Evolutionary conservation across 2,113 vertebrate species (phyloP).

Genomic region (Notothenia coriiceps): DNA sequence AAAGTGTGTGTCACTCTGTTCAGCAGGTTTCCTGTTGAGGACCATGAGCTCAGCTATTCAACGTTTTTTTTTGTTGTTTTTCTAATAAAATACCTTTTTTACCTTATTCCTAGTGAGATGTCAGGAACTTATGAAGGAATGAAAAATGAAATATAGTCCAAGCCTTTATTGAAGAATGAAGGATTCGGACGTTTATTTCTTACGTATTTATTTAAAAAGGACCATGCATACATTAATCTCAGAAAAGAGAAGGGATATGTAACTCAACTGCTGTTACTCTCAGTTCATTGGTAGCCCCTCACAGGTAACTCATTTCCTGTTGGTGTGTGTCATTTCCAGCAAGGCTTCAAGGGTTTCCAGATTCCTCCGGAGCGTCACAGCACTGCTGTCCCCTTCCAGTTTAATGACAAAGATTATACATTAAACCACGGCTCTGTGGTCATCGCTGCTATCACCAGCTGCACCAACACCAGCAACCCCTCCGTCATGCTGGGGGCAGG

Average conservation of each 20-base stretch:
- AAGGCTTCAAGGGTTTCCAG: slow-evolving; percentile 99
- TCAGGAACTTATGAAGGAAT: no score
- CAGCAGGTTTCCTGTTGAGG: no score
- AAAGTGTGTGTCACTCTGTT: no score
- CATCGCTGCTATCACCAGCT: slow-evolving; percentile 98
- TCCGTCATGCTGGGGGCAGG: slow-evolving; percentile 98
- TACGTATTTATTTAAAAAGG: no score
- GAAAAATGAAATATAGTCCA: no score
- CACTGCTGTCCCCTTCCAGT: slow-evolving; percentile 85
- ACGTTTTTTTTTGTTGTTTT: no score
- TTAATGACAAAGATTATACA: slow-evolving; percentile 83
- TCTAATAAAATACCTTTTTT: no score
- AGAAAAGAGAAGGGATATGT: no score
- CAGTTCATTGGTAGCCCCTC: not conserved
- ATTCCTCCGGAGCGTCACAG: slow-evolving; percentile 84
- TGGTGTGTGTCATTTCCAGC: slow-evolving; percentile 77
- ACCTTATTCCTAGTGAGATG: no score
- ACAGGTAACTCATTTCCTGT: not conserved
- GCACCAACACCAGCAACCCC: slow-evolving; percentile 98
- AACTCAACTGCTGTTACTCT: not conserved
- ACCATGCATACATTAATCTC: no score
- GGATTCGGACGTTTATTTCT: not conserved
- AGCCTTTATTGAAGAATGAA: not conserved
- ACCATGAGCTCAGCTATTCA: no score
- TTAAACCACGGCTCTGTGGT: slow-evolving; percentile 94